Base-by-base conservation (phyloP, 37 sponge, comb jelly and placozoan species). In the Lycopodina hypogea region DNA sequence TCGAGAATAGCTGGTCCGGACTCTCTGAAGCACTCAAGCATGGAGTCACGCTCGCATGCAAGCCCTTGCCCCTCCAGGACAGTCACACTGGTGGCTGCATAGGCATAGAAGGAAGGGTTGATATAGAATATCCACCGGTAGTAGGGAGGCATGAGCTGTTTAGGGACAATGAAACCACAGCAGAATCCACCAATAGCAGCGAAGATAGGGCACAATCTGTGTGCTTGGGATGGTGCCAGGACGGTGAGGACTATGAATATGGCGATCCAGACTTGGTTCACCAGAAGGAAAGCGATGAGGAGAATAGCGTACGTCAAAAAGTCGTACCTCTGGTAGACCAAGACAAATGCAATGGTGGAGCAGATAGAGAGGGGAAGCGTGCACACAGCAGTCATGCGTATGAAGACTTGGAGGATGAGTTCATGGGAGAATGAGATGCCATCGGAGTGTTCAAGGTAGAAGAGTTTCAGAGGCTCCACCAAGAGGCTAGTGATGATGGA, bases 91-190 rank as follows among this genome's bases (percentile, higher is more conserved):
- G 86, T 90, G 0, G 78, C 82, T 52, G 86, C 63, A 66, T 84
- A 90, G 45, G 92, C 88, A 71, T 87, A 91, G 72, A 64, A 91
- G 1, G 92, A 87, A 0, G 92, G 92, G 56, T 91, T 86, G 60
- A 91, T 83, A 67, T 87, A 87, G 34, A 87, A 80, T 32, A 91
- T 83, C 84, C 84, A 87, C 24, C 55, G 28, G 75, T 87, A 91
- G 73, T 87, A 87, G 45, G 3, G 55, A 0, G 81, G 81, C 92
- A 91, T 80, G 23, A 72, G 56, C 2, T 78, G 71, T 7, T 74
- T 69, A 12, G 92, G 92, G 23, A 91, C 79, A 67, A 91, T 84
- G 78, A 91, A 91, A 0, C 92, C 88, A 36, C 92, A 87, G 48
- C 79, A 87, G 59, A 91, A 91, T 30, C 88, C 87, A 1, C 88